Evolutionary conservation across 2,113 vertebrate genomes (phyloP).

Genomic region (Hypomesus transpacificus): DNA sequence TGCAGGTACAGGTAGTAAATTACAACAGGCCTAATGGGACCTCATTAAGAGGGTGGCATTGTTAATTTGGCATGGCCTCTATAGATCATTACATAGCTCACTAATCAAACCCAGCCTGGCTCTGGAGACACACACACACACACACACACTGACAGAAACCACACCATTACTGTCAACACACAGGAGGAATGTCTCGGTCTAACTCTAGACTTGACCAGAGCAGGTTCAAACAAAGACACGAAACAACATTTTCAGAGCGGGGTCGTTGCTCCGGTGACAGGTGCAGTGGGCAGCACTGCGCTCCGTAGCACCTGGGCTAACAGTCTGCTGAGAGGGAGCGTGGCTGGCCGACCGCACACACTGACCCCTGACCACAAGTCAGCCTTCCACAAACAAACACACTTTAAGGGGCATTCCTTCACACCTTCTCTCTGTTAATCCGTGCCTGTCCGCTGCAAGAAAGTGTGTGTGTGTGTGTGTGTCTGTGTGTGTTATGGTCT

Average conservation of each 20-base stretch:
- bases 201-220: not conserved
- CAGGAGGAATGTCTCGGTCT: not conserved
- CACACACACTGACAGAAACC: constrained; percentile 16
- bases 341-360: not conserved
- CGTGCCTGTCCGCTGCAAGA: not conserved
- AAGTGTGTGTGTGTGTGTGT: constrained; percentile 13
- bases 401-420: constrained; percentile 17
- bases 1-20: constrained; percentile 72
- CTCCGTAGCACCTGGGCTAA: not conserved
- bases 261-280: too few relatives aligned
- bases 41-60: constrained; percentile 78
- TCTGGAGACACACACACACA: constrained; percentile 34
- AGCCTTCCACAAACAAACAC: constrained; percentile 34
- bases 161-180: constrained; percentile 18
- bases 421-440: not conserved
- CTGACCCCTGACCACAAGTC: not conserved
- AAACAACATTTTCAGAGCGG: too few relatives aligned
- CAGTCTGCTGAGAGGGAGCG: not conserved
- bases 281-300: too few relatives aligned
- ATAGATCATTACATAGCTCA: constrained; percentile 79
- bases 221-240: not conserved
- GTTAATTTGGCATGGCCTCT: constrained; percentile 80
- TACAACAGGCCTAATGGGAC: constrained; percentile 76
- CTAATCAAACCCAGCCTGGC: constrained; percentile 65
- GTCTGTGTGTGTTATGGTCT: constrained; percentile 53